Conservation (phyloP, 1,140 invertebrate species). For the Macrobrachium nipponense region DNA sequence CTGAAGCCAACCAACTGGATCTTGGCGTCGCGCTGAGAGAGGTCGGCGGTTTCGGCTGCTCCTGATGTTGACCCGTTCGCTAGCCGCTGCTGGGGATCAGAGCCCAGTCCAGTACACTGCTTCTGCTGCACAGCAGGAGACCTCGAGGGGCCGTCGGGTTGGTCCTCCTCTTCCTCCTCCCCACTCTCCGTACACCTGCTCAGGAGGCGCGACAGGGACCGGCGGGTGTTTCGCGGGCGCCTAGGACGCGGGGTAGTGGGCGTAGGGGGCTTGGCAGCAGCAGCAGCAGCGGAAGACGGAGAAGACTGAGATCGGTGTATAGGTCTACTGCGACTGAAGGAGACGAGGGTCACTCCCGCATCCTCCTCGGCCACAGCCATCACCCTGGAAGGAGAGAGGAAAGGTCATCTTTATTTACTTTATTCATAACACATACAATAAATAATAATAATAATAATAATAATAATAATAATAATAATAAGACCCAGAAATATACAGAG, state of each 20-base stretch:
- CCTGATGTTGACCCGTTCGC: background rate
- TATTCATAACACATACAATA: background rate
- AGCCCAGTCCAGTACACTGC: background rate
- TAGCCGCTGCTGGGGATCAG: background rate
- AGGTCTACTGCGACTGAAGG: conserved; percentile 45
- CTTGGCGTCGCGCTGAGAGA: conserved; percentile 32
- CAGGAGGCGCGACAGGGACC: conserved; percentile 49
- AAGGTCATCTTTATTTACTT: background rate
- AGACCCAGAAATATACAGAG: too few species aligned
- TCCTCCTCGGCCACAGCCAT: conserved; percentile 57
- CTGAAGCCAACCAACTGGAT: conserved; percentile 44
- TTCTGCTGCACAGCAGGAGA: background rate
- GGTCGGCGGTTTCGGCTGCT: conserved; percentile 1
- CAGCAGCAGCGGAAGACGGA: too few species aligned
- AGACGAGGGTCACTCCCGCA: conserved; percentile 48
- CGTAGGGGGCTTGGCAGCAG: too few species aligned
- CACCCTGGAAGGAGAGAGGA: conserved; percentile 19
- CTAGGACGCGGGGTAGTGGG: conserved; percentile 1
- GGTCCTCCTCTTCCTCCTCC: conserved; percentile 33
- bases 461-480: too few species aligned
- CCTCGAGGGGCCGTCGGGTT: background rate
- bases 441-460: background rate
- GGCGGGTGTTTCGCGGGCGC: conserved; percentile 9
- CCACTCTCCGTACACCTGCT: conserved; percentile 39
- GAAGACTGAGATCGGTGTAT: background rate